A percentile compares a stretch with the other conserved stretches of the same genome.
Conservation (phyloP, 2,113 vertebrate species). For the Oostethus manadensis region DNA sequence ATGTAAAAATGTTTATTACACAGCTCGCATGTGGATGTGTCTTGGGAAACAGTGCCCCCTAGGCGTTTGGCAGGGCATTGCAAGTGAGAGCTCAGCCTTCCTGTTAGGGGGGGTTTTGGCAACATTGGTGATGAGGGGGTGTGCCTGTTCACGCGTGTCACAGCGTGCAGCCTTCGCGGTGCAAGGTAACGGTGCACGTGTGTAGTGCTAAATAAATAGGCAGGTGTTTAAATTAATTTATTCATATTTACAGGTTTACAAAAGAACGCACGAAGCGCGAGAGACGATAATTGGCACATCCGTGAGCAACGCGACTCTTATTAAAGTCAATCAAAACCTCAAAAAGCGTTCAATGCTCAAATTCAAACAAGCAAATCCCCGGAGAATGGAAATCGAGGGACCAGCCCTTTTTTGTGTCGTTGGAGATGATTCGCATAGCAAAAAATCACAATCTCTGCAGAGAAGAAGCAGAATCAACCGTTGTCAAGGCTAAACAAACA, state of each 20-base stretch:
- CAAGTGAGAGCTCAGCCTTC: too few species aligned
- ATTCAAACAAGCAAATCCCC: constrained; percentile 24
- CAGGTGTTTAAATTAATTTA: constrained; percentile 48
- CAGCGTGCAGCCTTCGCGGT: too few species aligned
- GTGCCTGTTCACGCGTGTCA: too few species aligned
- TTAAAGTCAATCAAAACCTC: constrained; percentile 26
- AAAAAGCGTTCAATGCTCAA: constrained; percentile 43
- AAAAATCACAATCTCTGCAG: not conserved
- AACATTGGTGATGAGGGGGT: too few species aligned
- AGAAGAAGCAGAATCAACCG: not conserved
- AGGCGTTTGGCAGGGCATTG: too few species aligned
- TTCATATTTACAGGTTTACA: constrained; percentile 49
- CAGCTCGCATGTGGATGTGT: too few species aligned
- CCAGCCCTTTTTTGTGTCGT: constrained; percentile 58
- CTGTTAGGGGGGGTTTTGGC: too few species aligned
- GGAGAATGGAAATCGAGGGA: constrained; percentile 45
- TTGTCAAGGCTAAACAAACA: constrained; percentile 11
- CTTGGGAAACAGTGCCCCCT: too few species aligned
- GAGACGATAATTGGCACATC: constrained; percentile 61
- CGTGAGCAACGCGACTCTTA: constrained; percentile 33
- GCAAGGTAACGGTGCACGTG: too few species aligned
- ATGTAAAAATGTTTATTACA: too few species aligned
- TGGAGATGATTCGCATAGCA: not conserved
- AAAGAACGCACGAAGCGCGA: constrained; percentile 34
- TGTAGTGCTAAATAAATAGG: not conserved